Evolutionary conservation across 2,113 vertebrate genomes (phyloP), one percentile per base, ranked within the genome.

Genomic region (Phalacrocorax carbo): DNA sequence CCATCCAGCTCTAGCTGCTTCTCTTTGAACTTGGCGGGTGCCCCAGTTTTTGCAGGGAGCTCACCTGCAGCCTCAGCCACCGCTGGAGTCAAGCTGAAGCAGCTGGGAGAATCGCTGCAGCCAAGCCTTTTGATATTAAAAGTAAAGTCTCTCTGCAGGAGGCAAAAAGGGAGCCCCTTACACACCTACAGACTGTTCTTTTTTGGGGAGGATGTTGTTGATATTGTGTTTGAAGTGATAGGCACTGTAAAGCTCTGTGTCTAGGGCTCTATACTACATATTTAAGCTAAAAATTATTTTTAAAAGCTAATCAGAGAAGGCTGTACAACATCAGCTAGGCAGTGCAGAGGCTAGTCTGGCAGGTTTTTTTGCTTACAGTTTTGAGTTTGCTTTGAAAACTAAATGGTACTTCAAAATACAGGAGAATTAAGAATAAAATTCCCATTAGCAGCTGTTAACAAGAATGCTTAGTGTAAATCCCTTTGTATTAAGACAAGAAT

Each of bases 301-400:
- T 27, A 68, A 79, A 68, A 82, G 19, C 34, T 86, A 57, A 68
- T 81, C 49, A 89, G 82, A 88, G 68, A 54, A 79, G 40, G 23
- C 21, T 79, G 30, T 72, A 10, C 38, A 92, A 69, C 27, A 69
- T 54, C 57, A 91, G n/a, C 13, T 30, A 72, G 38, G 71, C 77
- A 91, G 40, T 40, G 10, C 34, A 65, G 58, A 88, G 52, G 30
- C 32, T 81, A 60, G 16, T 58, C 69, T 48, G 25, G 25, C 61
- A 21, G 38, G 38, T 3, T 13, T 57, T 79, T 55, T 90, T 48
- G 20, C 40, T 95, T 54, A 91, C 29, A 87, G 76, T 85, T 60
- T 68, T 90, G 27, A 66, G 38, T 82, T 94, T 90, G 30, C 65
- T 76, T 75, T 95, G 64, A 90, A 95, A 93, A 91, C 14, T 72